Evolutionary conservation across 1,140 invertebrate genomes (phyloP).

Genomic region (Halesus radiatus): DNA sequence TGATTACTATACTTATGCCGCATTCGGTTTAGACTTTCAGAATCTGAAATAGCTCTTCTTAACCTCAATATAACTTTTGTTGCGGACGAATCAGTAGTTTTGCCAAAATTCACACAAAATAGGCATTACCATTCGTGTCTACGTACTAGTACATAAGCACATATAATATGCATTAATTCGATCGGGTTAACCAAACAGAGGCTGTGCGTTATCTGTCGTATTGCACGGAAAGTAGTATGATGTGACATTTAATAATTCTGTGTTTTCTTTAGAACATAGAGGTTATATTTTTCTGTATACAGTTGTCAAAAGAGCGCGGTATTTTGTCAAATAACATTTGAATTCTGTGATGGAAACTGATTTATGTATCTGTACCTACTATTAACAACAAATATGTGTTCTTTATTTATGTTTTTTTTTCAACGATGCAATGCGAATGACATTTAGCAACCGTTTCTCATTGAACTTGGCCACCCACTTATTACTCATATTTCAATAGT

Average conservation of each 20-base stretch:
- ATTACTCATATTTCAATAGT: too few relatives aligned
- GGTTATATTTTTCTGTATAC: slow-evolving; percentile 46
- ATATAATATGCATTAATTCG: slow-evolving; percentile 50
- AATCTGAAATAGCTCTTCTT: slow-evolving; percentile 34
- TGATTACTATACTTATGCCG: slow-evolving; percentile 27
- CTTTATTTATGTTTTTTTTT: too few relatives aligned
- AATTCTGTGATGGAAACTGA: neutral
- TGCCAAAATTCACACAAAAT: slow-evolving; percentile 50
- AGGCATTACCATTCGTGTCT: slow-evolving; percentile 50
- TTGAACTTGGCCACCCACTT: too few relatives aligned
- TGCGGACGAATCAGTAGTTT: slow-evolving; percentile 35
- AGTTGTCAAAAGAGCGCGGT: slow-evolving; percentile 45
- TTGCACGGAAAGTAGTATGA: slow-evolving; percentile 22
- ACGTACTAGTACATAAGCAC: slow-evolving; percentile 45
- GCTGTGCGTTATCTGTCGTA: slow-evolving; percentile 41
- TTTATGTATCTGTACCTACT: too few relatives aligned
- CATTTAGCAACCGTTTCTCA: too few relatives aligned
- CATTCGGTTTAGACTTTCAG: neutral
- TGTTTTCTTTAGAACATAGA: slow-evolving; percentile 11
- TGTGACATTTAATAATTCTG: slow-evolving; percentile 34
- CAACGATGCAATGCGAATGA: too few relatives aligned
- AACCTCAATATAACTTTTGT: slow-evolving; percentile 47
- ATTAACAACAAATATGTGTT: too few relatives aligned
- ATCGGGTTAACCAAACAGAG: slow-evolving; percentile 49
- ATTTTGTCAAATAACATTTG: slow-evolving; percentile 17